These are phyloP conservation scores for Phaethornis superciliosus DNA, from an alignment of 2,113 vertebrate species.

Conservation along the genomic window DNA sequence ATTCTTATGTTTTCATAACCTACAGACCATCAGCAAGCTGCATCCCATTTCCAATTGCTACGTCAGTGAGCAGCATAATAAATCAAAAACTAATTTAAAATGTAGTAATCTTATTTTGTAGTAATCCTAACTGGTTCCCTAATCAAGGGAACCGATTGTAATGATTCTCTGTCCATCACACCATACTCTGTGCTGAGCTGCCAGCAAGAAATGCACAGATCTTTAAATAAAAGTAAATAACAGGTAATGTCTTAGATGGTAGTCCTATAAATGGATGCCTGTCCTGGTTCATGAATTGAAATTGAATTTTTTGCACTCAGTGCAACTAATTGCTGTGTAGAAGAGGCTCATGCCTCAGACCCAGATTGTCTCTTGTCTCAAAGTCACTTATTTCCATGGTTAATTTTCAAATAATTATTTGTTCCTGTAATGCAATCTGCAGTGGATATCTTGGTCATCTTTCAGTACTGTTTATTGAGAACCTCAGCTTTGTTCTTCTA, in stretches of 20 bases:
- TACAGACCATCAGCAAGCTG: background rate
- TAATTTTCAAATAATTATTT: slow-evolving; percentile 9
- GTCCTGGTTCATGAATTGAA: slow-evolving; percentile 18
- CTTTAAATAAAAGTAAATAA: slow-evolving; percentile 40
- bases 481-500: background rate
- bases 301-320: slow-evolving; percentile 19
- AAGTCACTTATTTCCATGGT: slow-evolving; percentile 2
- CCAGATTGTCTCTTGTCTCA: background rate
- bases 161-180: background rate
- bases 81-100: background rate
- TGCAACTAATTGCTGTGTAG: background rate
- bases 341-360: background rate
- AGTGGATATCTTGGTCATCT: background rate
- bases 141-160: background rate
- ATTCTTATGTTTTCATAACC: background rate
- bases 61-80: background rate
- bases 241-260: background rate
- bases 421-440: background rate
- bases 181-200: background rate
- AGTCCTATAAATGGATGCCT: slow-evolving; percentile 8
- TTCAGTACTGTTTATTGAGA: background rate
- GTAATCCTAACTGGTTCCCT: too few species aligned
- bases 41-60: background rate
- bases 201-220: background rate
- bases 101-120: background rate